Evolutionary conservation across 2,113 vertebrate species (phyloP).

Genomic region (Agapornis roseicollis): DNA sequence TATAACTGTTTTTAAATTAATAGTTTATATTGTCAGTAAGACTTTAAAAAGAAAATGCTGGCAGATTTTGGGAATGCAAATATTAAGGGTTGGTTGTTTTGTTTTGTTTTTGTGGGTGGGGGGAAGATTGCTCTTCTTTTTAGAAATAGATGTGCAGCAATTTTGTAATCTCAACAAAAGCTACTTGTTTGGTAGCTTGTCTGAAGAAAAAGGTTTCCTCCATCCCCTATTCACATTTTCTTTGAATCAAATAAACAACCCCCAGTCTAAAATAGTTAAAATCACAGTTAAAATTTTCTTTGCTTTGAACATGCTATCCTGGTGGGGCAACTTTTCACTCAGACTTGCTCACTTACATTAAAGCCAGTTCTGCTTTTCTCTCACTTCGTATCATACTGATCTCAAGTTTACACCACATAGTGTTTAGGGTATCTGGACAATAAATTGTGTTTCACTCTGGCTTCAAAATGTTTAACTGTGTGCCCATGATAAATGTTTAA

Average conservation of each 20-base stretch:
- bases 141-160: not conserved
- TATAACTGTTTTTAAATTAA: not conserved
- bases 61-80: not conserved
- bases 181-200: not conserved
- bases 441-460: not conserved
- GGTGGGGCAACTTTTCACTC: not conserved
- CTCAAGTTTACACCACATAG: not conserved
- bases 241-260: not conserved
- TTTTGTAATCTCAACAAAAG: not conserved
- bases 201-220: not conserved
- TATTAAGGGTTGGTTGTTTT: not conserved
- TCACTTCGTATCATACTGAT: not conserved
- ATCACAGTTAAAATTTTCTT: not conserved
- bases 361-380: not conserved
- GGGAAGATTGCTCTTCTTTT: not conserved
- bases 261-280: not conserved
- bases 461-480: not conserved
- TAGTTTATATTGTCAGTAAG: not conserved
- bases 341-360: not conserved
- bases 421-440: not conserved
- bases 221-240: not conserved
- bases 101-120: not conserved
- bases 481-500: not conserved
- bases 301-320: not conserved
- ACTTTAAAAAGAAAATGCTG: not conserved